Evolutionary conservation across 2,888 invertebrate genomes (phyloP), one percentile per base, ranked within the genome.

Genomic region (Megaustenia siamemsis): DNA sequence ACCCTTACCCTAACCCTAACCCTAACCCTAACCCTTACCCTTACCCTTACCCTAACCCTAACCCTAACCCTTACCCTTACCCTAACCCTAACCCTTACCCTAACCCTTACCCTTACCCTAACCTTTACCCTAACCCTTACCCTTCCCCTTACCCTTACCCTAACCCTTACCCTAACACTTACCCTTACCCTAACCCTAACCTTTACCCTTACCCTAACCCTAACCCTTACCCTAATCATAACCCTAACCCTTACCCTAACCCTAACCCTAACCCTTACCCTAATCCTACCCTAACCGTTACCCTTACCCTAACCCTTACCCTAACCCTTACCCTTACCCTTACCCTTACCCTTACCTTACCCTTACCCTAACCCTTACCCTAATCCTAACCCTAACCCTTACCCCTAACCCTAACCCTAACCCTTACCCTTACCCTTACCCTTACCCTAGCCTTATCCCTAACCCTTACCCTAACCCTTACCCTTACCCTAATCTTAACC

Each of bases 81-180:
- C 75, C 82, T 56, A 73, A 56, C 82, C 79, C 35, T 73, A 71
- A 77, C 85, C 82, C 82, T 77, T 77, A 69, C 85, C 77, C 77
- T 53, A 77, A 77, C 85, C 76, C 76, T 77, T 71, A 82, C 71
- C 77, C 81, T 38, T 76, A 78, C 73, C 71, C 83, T 49, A 71
- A 69, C 75, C 79, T 86, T 86, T 86, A 84, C 88, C 86, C 87
- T 87, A 88, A 88, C 87, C 88, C 87, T 85, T 86, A 87, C 86
- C 86, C 85, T 85, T 80, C 77, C 85, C 85, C 83, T 82, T 78
- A 78, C 84, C 86, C 84, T 75, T 82, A 71, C 82, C 83, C 73
- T 79, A 86, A 79, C 83, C 83, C 85, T 82, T 82, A 83, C 79
- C 83, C 80, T 75, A 83, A 81, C 79, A 85, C 86, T 82, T 82